Percentiles rank a stretch among this genome's conserved stretches.
Evolutionary conservation across 2,888 invertebrate species (phyloP).

Genomic region (Fragum sueziense): DNA sequence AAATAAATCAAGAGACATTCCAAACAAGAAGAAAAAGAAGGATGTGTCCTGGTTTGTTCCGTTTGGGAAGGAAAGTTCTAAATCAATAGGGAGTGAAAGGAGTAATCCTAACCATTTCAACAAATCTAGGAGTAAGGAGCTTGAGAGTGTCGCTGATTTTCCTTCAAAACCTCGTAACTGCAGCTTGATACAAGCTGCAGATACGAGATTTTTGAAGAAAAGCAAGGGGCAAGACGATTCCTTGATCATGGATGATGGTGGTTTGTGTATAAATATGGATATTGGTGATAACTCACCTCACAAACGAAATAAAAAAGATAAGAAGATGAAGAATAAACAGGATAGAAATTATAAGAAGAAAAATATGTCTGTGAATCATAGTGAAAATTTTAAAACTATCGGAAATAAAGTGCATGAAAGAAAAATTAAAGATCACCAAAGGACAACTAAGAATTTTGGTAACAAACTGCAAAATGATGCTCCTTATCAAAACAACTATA

Average conservation of each 20-base stretch:
- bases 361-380: neutral
- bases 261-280: neutral
- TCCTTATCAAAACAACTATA: too few relatives aligned
- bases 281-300: neutral
- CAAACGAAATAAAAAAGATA: neutral
- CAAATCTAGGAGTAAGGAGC: neutral
- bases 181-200: neutral
- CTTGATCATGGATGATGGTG: neutral
- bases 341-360: neutral
- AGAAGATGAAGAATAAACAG: neutral
- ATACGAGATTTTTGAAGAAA: neutral
- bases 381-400: neutral
- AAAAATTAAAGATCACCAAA: too few relatives aligned
- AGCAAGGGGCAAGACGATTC: too few relatives aligned
- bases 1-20: neutral
- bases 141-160: neutral
- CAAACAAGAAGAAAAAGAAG: neutral
- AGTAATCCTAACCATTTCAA: neutral
- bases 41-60: neutral
- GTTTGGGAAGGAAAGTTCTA: neutral
- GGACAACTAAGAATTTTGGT: too few relatives aligned
- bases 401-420: neutral
- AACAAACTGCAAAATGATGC: too few relatives aligned
- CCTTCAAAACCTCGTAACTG: neutral
- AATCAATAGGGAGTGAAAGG: neutral